Base-by-base conservation (phyloP, 2,797 vertebrate genomes). In the Spinus olivaceus region DNA sequence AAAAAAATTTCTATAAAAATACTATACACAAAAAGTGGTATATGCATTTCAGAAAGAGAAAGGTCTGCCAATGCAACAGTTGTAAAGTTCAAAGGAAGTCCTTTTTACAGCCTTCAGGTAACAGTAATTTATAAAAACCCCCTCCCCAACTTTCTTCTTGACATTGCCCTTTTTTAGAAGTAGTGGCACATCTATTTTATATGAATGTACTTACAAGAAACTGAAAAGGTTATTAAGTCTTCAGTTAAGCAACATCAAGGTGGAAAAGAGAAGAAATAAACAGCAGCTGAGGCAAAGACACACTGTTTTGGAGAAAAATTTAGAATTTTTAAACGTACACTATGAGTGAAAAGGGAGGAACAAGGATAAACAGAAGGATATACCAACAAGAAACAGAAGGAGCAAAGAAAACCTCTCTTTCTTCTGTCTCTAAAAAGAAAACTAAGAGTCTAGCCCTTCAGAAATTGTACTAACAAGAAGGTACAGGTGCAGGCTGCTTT, bases 191-290 rank as follows among this genome's bases (percentile, higher is more conserved):
- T 65, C 32, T 69, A 65, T 49, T 86, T 83, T 32, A 57, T 61
- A 59, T 47, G 14, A 81, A 41, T 13, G 35, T 84, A 78, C 61
- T 86, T 90, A 86, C 7, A 91, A 95, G 81, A 89, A 95, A 87
- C 23, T 76, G 81, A 89, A 89, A 89, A 89, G 59, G 32, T 73
- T 86, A 91, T 59, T 85, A 79, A 85, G 42, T 79, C 54, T 81
- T 85, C 63, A 81, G 63, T 81, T 89, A 76, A 86, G 63, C 61
- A 91, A 87, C 53, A 71, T 10, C 28, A 92, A 67, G 50, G 46
- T 64, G 60, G 59, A 67, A 89, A 94, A 92, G 46, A 92, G 61
- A 91, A 92, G 41, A 94, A 95, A 87, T 70, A 78, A 92, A 84
- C 37, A 92, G 74, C 81, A 85, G 78, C 12, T 92, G 66, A 89